Evolutionary conservation across 2,797 vertebrate species (phyloP).

Genomic region (Anas acuta): DNA sequence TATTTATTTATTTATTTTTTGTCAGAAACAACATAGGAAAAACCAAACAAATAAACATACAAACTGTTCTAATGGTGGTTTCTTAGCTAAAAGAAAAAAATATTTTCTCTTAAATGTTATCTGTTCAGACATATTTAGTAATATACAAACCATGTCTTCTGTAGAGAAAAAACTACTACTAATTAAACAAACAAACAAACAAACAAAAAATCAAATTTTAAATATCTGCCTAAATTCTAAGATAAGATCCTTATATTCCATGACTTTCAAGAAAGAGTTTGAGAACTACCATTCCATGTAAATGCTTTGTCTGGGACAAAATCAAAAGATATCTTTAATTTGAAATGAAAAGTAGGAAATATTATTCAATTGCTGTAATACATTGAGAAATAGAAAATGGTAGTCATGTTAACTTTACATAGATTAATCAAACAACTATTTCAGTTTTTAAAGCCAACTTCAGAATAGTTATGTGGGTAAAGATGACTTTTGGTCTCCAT

Average conservation of each 20-base stretch:
- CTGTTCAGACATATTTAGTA: neutral
- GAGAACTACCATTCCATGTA: neutral
- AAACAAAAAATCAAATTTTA: neutral
- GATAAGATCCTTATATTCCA: neutral
- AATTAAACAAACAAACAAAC: neutral
- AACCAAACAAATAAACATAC: neutral
- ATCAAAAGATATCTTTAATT: neutral
- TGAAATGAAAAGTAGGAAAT: neutral
- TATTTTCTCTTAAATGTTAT: no score
- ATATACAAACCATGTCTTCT: neutral
- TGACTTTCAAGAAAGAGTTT: neutral
- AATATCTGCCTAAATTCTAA: neutral
- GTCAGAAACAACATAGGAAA: neutral
- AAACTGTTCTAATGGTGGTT: neutral
- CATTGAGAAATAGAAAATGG: neutral
- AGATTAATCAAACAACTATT: neutral
- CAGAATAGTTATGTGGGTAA: neutral
- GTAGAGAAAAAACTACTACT: neutral
- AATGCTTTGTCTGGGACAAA: neutral
- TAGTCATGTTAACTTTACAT: neutral
- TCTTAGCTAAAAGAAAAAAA: neutral
- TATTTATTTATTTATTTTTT: neutral
- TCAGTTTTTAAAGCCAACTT: neutral
- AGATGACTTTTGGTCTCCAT: neutral
- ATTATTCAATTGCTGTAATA: neutral